Conservation (phyloP, 2,113 vertebrate genomes). For the Orycteropus afer region DNA sequence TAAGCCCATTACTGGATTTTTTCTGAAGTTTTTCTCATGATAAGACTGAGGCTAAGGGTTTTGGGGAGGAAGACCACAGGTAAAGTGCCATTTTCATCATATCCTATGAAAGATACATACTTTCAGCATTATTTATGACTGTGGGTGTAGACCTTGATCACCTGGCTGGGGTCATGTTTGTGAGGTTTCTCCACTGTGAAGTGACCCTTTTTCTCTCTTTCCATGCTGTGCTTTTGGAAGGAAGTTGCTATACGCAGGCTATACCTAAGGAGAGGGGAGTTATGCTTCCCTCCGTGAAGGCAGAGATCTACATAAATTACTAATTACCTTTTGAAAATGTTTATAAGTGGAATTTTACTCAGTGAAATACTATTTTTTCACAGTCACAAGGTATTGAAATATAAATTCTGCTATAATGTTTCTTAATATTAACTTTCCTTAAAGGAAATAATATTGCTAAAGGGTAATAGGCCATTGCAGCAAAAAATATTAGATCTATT, state of each 20-base stretch:
- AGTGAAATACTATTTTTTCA: conserved; percentile 69
- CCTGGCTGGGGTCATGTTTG: too few species aligned
- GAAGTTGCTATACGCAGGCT: neutral
- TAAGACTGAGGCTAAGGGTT: neutral
- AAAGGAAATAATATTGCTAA: conserved; percentile 59
- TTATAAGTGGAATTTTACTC: conserved; percentile 69
- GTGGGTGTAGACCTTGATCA: too few species aligned
- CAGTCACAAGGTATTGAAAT: conserved; percentile 57
- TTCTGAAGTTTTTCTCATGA: neutral
- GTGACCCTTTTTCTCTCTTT: neutral
- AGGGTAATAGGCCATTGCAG: neutral
- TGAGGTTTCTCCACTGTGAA: neutral
- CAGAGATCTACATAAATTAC: neutral
- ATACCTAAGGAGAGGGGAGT: neutral
- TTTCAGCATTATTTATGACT: neutral
- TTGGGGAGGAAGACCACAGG: too few species aligned
- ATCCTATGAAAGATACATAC: neutral
- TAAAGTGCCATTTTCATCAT: neutral
- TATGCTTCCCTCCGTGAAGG: neutral
- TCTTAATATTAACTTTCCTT: conserved; percentile 46
- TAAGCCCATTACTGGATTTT: neutral
- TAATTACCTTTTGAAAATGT: conserved; percentile 52
- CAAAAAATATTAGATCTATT: neutral
- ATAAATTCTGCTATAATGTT: conserved; percentile 46
- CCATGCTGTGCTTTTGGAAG: too few species aligned